These are phyloP conservation scores for Euphydryas editha DNA, from an alignment of 2,888 invertebrate species.

Conservation along the genomic window DNA sequence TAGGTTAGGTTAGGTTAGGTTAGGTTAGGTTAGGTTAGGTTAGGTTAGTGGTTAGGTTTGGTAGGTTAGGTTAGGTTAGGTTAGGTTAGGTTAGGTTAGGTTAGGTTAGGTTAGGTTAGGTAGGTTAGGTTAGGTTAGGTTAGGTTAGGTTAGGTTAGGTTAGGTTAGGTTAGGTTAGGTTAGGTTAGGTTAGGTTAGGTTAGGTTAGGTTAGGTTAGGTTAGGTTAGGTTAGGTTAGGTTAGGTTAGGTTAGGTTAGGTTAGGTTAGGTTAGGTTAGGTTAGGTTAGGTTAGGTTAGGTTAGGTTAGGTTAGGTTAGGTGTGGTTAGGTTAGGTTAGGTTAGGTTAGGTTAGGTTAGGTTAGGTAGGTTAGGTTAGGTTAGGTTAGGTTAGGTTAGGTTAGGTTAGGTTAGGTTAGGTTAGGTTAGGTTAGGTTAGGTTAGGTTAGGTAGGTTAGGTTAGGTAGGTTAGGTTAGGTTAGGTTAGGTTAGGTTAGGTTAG, in stretches of 20 bases:
- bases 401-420: conserved; percentile 30
- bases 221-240: conserved; percentile 21
- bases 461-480: no score
- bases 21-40: conserved; percentile 12
- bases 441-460: no score
- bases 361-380: no score
- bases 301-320: conserved; percentile 12
- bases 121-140: no score
- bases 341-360: conserved; percentile 27
- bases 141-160: conserved; percentile 21
- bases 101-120: no score
- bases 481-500: conserved; percentile 30
- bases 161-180: conserved; percentile 23
- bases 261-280: conserved; percentile 19
- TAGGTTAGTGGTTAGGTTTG: no score
- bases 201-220: conserved; percentile 21
- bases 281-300: no score
- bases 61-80: conserved; percentile 10
- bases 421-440: conserved; percentile 30
- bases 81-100: conserved; percentile 16
- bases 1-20: conserved; percentile 21
- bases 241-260: conserved; percentile 21
- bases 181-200: conserved; percentile 26
- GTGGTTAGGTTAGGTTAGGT: conserved; percentile 25
- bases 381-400: no score